Base-by-base conservation (phyloP, 2,888 invertebrate genomes). In the Dasypolia templi region DNA sequence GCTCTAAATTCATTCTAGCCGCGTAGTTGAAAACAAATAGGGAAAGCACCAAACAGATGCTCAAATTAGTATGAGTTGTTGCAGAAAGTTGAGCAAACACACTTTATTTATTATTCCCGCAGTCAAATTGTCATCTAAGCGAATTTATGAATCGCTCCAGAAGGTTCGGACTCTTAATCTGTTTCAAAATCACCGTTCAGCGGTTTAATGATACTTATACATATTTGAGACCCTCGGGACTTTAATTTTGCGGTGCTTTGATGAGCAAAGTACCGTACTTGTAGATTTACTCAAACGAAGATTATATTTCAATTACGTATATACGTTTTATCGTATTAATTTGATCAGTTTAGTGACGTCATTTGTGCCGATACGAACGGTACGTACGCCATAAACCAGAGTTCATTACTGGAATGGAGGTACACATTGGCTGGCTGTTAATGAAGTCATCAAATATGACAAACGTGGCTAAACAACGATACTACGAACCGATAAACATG, bases 121-220 rank as follows among this genome's bases (percentile, higher is more conserved):
- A 66, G 62, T 66, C 63, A 87, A 88, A 86, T 81, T 76, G 78
- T 79, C 74, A 46, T 72, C 70, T 81, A 77, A 87, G 82, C 82
- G 68, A 86, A 85, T 86, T 85, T 85, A 84, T 84, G 79, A 80
- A 84, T 81, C 66, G 75, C 67, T 63, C 70, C 64, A 77, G 84
- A 87, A 83, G 86, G 78, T 80, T 71, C 67, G 74, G 70, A 72
- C 65, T 71, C 81, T 64, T 84, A 85, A 87, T 87, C 81, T 80
- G 68, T 86, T 83, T 82, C 82, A 85, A 86, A 87, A 86, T 86
- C 78, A 73, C 79, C 75, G 75, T 69, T 72, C 71, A 86, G 73
- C 81, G 77, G 74, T 81, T 81, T 82, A 77, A 81, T 81, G 77
- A 73, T 80, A 77, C 73, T 78, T 75, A 72, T 77, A 73, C 62